Evolutionary conservation across 2,113 vertebrate species (phyloP), one percentile per base, ranked within the genome.

Genomic region (Muscicapa adusta): DNA sequence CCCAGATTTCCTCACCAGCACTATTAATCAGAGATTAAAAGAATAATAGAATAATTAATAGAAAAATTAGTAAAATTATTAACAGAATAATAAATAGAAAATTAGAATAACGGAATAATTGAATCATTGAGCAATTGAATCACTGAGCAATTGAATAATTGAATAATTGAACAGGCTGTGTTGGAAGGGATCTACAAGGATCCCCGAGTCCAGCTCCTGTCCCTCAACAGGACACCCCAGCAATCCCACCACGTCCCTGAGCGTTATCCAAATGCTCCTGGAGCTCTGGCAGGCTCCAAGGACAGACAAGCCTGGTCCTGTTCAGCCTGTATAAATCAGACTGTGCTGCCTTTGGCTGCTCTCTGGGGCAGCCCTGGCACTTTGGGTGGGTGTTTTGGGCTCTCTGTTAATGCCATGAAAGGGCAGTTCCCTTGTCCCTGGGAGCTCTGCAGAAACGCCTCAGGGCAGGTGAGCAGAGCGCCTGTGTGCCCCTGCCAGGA

Each of bases 191-290:
- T 17, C 24, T 29, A 40, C 34, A 29, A 42, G 54, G n/a, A 47
- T 34, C 38, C 31, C 14, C 0, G 1, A 61, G 28, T 18, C 45
- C 60, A 73, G 0, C 16, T 29, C 24, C 34, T 47, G 40, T 17
- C 54, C 47, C 77, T 34, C 38, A 25, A 18, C 38, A 54, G 86
- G n/a, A 53, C 53, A 54, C 14, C 40, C 17, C 61, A 75, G 34
- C n/a, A 54, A 13, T 34, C 9, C 54, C 47, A 25, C 11, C 45
- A 2, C n/a, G 38, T n/a, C 23, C 43, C 51, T 73, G 58, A 28
- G 51, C 0, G 0, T 50, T 50, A 31, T 3, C 58, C 45, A n/a
- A 29, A 7, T 3, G 2, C 53, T 40, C 28, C 53, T 40, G 25
- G 40, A 40, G 61, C 33, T 60, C 53, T 25, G 53, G 17, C 45